Base-by-base conservation (phyloP, 92 coral and sea anemone species). In the Porites divaricata region DNA sequence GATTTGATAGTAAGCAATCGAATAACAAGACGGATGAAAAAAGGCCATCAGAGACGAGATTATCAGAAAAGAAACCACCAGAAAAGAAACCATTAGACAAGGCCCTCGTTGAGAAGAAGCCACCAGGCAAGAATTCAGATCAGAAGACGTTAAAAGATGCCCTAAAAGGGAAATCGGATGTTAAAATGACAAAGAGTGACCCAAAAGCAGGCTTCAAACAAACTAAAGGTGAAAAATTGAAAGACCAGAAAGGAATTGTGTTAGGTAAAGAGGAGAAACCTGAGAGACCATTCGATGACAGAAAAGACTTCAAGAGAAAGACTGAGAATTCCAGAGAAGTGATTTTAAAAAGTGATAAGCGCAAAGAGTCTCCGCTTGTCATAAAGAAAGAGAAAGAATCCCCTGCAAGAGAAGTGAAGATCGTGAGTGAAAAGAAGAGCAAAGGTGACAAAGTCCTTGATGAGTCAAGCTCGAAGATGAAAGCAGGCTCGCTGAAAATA, bases 331-430 rank as follows among this genome's bases (percentile, higher is more conserved):
- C 49, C 21, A 70, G 86, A 45, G 86, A 81, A 63, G 86, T 81
- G 62, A 72, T 81, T 41, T 72, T 81, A 23, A 71, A 81, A 71
- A 70, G 71, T 6, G 86, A 81, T 11, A 81, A 72, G 61, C 71
- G 58, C 5, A 81, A 81, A 35, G 86, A 81, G 66, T 81, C 72
- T 2, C 61, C 78, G 6, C 45, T 14, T 28, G 21, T 58, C 2
- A 59, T 35, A 58, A 81, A 81, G 69, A 81, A 72, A 41, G 25
- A 62, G 22, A 70, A 62, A 59, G 70, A 23, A 4, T 59, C 78
- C 45, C 78, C 86, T 7, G 70, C 75, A 16, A 45, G 86, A 22
- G 86, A 81, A 72, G 86, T 81, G 20, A 81, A 70, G 70, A 81
- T 81, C n/a, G 68, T 81, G n/a, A 81, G 74, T 56, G 75, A 80